These are phyloP conservation scores for Tragopan temminckii DNA, from an alignment of 2,797 vertebrate genomes.

Conservation along the genomic window DNA sequence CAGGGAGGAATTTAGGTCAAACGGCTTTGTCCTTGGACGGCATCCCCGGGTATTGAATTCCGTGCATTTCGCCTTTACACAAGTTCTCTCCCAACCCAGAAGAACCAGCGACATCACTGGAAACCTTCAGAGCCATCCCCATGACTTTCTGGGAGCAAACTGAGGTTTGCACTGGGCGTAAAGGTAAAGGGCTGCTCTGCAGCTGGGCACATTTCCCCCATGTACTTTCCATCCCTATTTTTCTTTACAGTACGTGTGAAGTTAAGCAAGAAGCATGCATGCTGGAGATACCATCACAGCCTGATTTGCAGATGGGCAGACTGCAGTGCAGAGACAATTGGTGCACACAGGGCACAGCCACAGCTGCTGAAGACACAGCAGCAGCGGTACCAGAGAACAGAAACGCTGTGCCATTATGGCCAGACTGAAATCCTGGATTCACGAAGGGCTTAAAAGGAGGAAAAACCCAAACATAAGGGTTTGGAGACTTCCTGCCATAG, in stretches of 20 bases:
- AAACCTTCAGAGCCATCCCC: not conserved
- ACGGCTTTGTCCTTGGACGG: slow-evolving; percentile 63
- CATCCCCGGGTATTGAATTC: not conserved
- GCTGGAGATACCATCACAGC: not conserved
- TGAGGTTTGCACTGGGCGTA: too few species aligned
- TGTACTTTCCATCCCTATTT: not conserved
- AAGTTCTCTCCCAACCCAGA: not conserved
- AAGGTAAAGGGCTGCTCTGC: not conserved
- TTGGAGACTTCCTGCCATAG: not conserved
- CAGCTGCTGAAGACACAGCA: not conserved
- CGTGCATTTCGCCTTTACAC: rapidly evolving
- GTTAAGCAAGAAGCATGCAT: not conserved
- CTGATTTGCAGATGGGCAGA: not conserved
- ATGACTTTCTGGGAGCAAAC: not conserved
- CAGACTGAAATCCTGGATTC: not conserved
- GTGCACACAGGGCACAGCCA: not conserved
- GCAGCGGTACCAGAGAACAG: not conserved
- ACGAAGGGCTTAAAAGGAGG: not conserved
- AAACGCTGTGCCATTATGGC: not conserved
- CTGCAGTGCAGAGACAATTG: not conserved
- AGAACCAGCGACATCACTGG: not conserved
- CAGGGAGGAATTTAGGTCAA: slow-evolving; percentile 56
- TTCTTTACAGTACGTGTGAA: not conserved
- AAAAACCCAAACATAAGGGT: not conserved
- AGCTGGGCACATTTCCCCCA: not conserved